Evolutionary conservation across 2,113 vertebrate genomes (phyloP).

Genomic region (Hyaena hyaena): DNA sequence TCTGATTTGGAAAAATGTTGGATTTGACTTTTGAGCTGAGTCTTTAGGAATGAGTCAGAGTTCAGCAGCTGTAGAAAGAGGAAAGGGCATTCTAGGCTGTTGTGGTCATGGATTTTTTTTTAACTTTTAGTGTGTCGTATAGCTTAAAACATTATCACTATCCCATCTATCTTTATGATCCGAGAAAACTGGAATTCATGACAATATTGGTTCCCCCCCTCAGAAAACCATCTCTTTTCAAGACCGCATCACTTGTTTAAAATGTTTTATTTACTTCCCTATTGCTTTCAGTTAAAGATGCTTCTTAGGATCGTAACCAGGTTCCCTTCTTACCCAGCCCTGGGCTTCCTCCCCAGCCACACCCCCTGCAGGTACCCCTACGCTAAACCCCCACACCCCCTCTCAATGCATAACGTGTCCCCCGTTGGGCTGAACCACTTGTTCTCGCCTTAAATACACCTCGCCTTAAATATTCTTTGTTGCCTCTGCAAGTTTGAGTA

Average conservation of each 20-base stretch:
- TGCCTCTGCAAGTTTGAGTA: background rate
- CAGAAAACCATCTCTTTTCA: background rate
- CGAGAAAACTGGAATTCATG: conserved; percentile 35
- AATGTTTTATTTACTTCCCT: background rate
- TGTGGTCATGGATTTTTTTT: conserved; percentile 25
- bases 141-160: conserved; percentile 11
- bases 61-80: conserved; percentile 57
- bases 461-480: background rate
- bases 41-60: conserved; percentile 65
- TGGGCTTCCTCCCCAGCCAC: background rate
- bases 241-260: background rate
- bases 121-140: background rate
- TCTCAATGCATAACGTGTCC: fast-evolving
- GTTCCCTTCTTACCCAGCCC: background rate
- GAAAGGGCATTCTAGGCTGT: conserved; percentile 51
- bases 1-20: conserved; percentile 20
- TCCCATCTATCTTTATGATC: conserved; percentile 46
- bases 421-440: background rate
- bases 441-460: background rate
- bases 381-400: background rate
- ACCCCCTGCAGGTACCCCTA: no score
- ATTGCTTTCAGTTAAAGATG: background rate
- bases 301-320: background rate
- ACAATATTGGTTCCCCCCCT: background rate
- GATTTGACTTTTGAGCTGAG: conserved; percentile 63